Evolutionary conservation across 2,113 vertebrate species (phyloP).

Genomic region (Sterrhoptilus dennistouni): DNA sequence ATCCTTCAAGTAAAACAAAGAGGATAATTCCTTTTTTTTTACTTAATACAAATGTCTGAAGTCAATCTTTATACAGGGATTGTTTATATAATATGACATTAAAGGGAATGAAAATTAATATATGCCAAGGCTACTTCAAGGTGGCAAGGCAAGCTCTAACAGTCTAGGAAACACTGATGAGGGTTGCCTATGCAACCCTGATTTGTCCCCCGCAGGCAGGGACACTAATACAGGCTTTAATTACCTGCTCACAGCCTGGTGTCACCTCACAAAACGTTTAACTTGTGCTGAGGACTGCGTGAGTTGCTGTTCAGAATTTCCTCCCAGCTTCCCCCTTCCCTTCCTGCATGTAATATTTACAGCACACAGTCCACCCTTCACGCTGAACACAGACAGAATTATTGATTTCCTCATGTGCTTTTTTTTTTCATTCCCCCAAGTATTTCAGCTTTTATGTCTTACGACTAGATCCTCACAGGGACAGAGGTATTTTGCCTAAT

Average conservation of each 20-base stretch:
- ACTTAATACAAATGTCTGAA: conserved; percentile 29
- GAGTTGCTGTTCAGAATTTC: background rate
- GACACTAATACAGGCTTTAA: background rate
- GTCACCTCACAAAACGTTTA: background rate
- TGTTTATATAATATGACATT: conserved; percentile 33
- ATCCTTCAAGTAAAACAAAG: conserved; percentile 34
- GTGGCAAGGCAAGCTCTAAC: background rate
- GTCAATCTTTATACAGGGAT: background rate
- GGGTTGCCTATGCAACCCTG: background rate
- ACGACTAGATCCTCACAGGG: background rate
- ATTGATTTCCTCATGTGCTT: background rate
- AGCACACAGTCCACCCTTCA: background rate
- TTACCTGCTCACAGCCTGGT: background rate
- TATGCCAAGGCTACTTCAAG: conserved; percentile 29
- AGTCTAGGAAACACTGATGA: background rate
- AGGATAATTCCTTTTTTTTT: background rate
- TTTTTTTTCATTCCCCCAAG: background rate
- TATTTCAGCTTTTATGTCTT: background rate
- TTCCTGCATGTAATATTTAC: background rate
- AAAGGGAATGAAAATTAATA: conserved; percentile 32
- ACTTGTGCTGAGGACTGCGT: background rate
- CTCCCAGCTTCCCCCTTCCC: background rate
- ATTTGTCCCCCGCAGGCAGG: conserved; percentile 4
- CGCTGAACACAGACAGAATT: background rate
- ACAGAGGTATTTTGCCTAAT: background rate